Evolutionary conservation across 1,140 invertebrate species (phyloP).

Genomic region (Ridgeia piscesae): DNA sequence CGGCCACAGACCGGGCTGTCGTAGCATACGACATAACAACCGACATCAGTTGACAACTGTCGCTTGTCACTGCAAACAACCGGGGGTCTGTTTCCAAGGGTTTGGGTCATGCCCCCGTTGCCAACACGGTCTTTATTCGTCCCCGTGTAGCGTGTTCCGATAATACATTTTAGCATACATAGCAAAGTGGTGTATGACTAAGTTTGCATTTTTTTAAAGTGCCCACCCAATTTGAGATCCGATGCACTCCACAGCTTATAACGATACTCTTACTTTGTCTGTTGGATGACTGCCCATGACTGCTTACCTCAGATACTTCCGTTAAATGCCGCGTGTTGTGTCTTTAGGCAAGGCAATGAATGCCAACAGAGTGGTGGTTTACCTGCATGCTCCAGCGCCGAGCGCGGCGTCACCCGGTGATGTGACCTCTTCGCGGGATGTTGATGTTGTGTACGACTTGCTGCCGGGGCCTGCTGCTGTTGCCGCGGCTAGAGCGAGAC

Average conservation of each 20-base stretch:
- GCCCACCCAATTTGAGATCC: too few relatives aligned
- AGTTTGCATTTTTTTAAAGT: too few relatives aligned
- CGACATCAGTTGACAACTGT: not conserved
- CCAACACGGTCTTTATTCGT: too few relatives aligned
- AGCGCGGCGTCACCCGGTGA: not conserved
- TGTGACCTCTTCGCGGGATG: not conserved
- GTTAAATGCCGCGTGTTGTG: too few relatives aligned
- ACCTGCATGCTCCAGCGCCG: not conserved
- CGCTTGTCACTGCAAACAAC: not conserved
- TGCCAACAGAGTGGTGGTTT: not conserved
- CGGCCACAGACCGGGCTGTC: not conserved
- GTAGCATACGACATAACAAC: not conserved
- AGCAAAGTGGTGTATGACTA: too few relatives aligned
- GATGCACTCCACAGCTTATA: not conserved
- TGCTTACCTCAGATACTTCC: too few relatives aligned
- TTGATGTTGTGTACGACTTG: not conserved
- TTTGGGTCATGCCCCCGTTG: too few relatives aligned
- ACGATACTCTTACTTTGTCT: not conserved
- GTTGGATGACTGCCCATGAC: not conserved
- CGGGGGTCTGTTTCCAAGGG: too few relatives aligned
- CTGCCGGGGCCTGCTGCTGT: not conserved
- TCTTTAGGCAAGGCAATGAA: too few relatives aligned
- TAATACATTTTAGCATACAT: too few relatives aligned
- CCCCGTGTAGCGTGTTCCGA: too few relatives aligned
- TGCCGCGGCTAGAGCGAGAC: not conserved